Conservation (phyloP, 2,113 vertebrate genomes). For the Spheniscus mendiculus region DNA sequence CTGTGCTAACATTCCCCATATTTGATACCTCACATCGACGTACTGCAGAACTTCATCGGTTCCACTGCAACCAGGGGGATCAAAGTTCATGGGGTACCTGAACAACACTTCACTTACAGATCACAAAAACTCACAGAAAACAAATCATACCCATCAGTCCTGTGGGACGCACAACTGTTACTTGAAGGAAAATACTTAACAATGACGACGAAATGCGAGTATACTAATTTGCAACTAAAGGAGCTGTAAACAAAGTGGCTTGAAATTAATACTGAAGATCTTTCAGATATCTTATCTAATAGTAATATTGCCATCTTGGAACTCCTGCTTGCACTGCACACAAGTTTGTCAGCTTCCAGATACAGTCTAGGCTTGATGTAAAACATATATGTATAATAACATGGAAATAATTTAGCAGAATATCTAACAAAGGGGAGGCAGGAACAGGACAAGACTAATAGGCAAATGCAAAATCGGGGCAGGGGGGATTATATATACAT, state of each 20-base stretch:
- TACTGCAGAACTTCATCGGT: not conserved
- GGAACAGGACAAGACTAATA: not conserved
- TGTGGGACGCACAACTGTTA: not conserved
- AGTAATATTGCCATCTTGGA: not conserved
- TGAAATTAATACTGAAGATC: not conserved
- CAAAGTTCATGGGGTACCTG: not conserved
- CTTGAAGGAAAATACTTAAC: not conserved
- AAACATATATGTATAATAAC: not conserved
- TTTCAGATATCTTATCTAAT: not conserved
- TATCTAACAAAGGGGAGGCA: not conserved
- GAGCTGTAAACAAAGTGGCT: not conserved
- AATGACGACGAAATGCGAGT: not conserved
- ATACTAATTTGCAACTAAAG: not conserved
- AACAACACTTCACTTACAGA: not conserved
- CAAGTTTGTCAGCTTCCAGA: not conserved
- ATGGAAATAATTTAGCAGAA: not conserved
- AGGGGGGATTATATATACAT: rapidly evolving
- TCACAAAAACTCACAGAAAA: not conserved
- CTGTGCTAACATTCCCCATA: not conserved
- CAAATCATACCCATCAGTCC: not conserved
- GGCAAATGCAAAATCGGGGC: not conserved
- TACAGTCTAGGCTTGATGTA: not conserved
- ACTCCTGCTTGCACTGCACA: not conserved
- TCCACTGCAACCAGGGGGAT: not conserved
- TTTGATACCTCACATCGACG: not conserved